Evolutionary conservation across 1,140 invertebrate genomes (phyloP).

Genomic region (Lordiphosa stackelbergi): DNA sequence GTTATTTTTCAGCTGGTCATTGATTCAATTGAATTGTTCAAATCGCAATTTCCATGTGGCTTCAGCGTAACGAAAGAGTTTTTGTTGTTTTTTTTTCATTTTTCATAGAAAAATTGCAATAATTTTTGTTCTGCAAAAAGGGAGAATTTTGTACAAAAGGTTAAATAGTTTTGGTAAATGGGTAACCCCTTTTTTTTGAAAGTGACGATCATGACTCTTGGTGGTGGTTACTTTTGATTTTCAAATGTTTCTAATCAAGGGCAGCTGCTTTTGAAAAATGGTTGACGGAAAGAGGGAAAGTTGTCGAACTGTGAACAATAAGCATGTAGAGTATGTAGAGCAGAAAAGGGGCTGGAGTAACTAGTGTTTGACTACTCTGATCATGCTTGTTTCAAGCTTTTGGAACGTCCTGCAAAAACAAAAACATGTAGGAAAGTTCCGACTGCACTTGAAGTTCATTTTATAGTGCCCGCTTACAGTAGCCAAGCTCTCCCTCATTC

Average conservation of each 20-base stretch:
- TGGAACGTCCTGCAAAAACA: too few species aligned
- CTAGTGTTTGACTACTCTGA: too few species aligned
- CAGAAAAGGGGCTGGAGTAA: too few species aligned
- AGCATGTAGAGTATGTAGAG: too few species aligned
- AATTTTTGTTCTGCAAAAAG: constrained; percentile 32
- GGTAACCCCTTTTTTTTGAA: constrained; percentile 44
- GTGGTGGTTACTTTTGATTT: constrained; percentile 22
- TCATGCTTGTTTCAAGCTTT: too few species aligned
- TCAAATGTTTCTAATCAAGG: constrained; percentile 26
- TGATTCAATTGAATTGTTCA: constrained; percentile 44
- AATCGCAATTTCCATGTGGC: constrained; percentile 35
- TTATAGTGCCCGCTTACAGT: too few species aligned
- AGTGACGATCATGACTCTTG: constrained; percentile 5
- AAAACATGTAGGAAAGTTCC: too few species aligned
- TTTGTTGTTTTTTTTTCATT: constrained; percentile 14
- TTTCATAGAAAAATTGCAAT: constrained; percentile 41
- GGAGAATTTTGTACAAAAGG: constrained; percentile 37
- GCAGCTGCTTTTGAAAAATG: constrained; percentile 12
- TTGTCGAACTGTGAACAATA: too few species aligned
- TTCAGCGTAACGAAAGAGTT: constrained; percentile 38
- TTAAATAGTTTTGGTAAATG: constrained; percentile 22
- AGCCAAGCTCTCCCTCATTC: too few species aligned
- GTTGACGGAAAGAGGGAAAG: too few species aligned
- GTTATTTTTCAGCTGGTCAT: constrained; percentile 61
- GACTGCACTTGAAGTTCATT: too few species aligned